These are phyloP conservation scores for Chouioia cunea DNA, from an alignment of 2,888 invertebrate species.

Conservation along the genomic window DNA sequence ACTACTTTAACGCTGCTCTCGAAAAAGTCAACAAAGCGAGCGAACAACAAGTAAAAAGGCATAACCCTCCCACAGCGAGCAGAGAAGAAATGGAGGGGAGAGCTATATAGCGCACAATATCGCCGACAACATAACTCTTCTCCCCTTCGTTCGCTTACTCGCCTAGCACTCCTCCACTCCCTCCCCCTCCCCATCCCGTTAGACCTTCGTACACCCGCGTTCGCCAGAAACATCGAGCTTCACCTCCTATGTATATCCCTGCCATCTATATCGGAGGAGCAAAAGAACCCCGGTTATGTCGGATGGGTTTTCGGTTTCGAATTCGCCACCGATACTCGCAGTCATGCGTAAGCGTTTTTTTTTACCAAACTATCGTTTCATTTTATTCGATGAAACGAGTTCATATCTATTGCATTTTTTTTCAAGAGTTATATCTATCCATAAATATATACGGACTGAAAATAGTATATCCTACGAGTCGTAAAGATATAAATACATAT, in stretches of 20 bases:
- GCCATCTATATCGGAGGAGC: neutral
- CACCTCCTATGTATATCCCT: constrained; percentile 22
- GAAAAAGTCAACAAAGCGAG: too few relatives aligned
- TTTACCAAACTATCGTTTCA: too few relatives aligned
- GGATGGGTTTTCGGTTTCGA: constrained; percentile 37
- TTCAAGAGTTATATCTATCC: too few relatives aligned
- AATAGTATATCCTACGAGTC: too few relatives aligned
- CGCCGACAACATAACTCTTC: constrained; percentile 69
- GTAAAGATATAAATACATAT: too few relatives aligned
- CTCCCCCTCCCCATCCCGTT: constrained; percentile 54
- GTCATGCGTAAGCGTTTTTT: constrained; percentile 37
- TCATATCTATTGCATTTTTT: too few relatives aligned
- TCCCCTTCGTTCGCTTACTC: constrained; percentile 65
- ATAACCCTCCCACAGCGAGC: too few relatives aligned
- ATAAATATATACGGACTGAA: too few relatives aligned
- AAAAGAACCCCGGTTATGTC: constrained; percentile 23
- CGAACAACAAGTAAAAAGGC: too few relatives aligned
- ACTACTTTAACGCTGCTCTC: too few relatives aligned
- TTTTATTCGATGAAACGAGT: too few relatives aligned
- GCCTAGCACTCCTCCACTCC: constrained; percentile 55
- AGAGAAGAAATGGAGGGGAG: too few relatives aligned
- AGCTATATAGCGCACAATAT: constrained; percentile 64
- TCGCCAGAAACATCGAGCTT: constrained; percentile 66
- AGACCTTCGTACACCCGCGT: constrained; percentile 63
- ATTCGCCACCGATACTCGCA: constrained; percentile 22